A percentile compares a stretch with the other conserved stretches of the same genome.
phyloP scores from a whole-genome alignment of 64 coral and sea anemone genomes.

The Stichodactyla helianthus region DNA sequence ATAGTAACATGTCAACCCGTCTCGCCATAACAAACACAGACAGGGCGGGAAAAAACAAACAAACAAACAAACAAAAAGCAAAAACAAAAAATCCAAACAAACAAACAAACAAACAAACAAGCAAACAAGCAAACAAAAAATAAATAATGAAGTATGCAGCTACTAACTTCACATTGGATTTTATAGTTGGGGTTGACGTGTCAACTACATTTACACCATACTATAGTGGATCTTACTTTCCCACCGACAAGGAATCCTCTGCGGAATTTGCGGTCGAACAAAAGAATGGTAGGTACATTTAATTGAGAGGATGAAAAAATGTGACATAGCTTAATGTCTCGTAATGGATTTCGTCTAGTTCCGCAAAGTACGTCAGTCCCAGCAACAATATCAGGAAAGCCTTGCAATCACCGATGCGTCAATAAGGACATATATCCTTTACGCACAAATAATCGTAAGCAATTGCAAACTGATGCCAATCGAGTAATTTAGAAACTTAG shows the following conservation, averaged over 20 bases:
- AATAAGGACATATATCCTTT: conserved; percentile 95
- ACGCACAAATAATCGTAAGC: background rate
- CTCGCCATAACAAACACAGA: too few species aligned
- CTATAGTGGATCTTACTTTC: conserved; percentile 76
- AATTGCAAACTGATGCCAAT: background rate
- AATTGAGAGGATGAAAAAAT: background rate
- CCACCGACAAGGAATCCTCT: background rate
- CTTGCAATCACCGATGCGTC: conserved; percentile 87
- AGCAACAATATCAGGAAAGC: conserved; percentile 32
- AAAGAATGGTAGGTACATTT: background rate
- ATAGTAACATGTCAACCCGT: too few species aligned
- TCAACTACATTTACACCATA: conserved; percentile 70
- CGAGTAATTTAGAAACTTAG: background rate
- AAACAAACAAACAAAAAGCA: too few species aligned
- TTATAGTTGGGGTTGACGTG: conserved; percentile 84
- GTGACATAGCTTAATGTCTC: background rate
- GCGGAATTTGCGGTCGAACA: background rate
- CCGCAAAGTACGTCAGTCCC: background rate
- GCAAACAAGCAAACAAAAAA: too few species aligned
- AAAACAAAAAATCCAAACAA: too few species aligned
- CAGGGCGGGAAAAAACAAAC: too few species aligned
- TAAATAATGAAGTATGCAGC: too few species aligned
- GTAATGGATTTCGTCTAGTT: background rate
- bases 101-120: too few species aligned
- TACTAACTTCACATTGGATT: background rate